Percentiles rank a stretch among this genome's conserved stretches.
These are phyloP conservation scores for Meta bourneti DNA, from an alignment of 2,888 invertebrate genomes.

Conservation along the genomic window DNA sequence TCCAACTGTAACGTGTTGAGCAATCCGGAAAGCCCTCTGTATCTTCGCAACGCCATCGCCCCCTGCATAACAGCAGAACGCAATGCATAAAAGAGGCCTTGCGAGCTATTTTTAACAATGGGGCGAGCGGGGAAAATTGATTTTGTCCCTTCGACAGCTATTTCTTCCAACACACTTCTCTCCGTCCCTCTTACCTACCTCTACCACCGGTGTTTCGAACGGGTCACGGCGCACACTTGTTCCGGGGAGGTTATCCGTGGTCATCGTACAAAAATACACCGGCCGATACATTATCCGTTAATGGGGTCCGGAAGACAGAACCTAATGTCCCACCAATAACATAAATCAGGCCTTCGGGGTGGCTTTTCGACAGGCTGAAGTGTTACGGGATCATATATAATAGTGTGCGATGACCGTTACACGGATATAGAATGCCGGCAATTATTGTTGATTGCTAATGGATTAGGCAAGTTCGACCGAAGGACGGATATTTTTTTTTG, in stretches of 20 bases:
- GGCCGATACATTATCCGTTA: background rate
- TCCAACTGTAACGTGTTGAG: too few species aligned
- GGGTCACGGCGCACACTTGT: background rate
- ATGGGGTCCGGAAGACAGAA: background rate
- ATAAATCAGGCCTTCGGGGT: slow-evolving; percentile 5
- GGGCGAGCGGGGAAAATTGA: slow-evolving; percentile 32
- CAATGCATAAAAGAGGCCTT: background rate
- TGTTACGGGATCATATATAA: background rate
- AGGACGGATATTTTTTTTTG: background rate
- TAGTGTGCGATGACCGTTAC: background rate
- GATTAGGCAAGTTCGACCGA: background rate
- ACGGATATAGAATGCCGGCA: background rate
- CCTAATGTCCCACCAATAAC: background rate
- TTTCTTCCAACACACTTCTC: background rate
- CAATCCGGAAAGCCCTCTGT: background rate
- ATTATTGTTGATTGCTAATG: background rate
- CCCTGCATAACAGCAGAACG: slow-evolving; percentile 7
- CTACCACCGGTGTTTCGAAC: background rate
- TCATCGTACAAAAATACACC: slow-evolving; percentile 2
- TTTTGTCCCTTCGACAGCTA: slow-evolving; percentile 26
- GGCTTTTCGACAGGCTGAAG: background rate
- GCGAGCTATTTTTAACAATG: slow-evolving; percentile 51
- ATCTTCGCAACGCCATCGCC: slow-evolving; percentile 1
- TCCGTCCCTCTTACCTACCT: background rate
- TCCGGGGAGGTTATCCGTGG: background rate